phyloP scores from a whole-genome alignment of 1,140 invertebrate species.

The Bombus haemorrhoidalis region DNA sequence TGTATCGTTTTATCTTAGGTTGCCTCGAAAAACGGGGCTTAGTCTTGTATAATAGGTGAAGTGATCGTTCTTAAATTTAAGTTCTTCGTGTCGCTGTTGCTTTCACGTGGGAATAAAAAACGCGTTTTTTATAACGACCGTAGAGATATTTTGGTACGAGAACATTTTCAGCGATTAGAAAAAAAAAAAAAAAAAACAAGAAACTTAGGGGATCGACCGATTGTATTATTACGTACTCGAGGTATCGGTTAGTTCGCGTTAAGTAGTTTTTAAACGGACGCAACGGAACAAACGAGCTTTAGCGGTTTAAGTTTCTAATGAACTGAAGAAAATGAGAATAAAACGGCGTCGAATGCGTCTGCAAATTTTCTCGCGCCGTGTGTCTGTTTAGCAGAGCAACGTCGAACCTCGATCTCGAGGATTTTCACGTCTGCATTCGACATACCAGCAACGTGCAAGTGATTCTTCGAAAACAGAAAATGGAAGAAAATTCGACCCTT shows the following conservation, averaged over 20 bases:
- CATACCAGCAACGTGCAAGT: background rate
- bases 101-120: background rate
- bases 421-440: background rate
- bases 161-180: conserved; percentile 47
- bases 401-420: background rate
- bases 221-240: conserved; percentile 32
- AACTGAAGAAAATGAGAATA: background rate
- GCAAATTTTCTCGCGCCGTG: background rate
- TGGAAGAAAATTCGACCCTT: background rate
- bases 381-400: background rate
- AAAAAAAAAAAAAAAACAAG: background rate
- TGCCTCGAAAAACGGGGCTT: conserved; percentile 3
- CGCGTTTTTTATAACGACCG: conserved; percentile 46
- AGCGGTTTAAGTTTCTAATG: conserved; percentile 31
- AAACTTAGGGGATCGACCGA: background rate
- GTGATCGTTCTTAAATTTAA: conserved; percentile 36
- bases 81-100: conserved; percentile 38
- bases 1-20: conserved; percentile 59
- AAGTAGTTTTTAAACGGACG: background rate
- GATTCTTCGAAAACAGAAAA: background rate
- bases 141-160: conserved; percentile 68
- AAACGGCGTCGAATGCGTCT: background rate
- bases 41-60: conserved; percentile 27
- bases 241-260: conserved; percentile 22
- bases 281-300: conserved; percentile 13